Conservation (phyloP, 2,888 invertebrate genomes). For the Himalopsyche tibetana region DNA sequence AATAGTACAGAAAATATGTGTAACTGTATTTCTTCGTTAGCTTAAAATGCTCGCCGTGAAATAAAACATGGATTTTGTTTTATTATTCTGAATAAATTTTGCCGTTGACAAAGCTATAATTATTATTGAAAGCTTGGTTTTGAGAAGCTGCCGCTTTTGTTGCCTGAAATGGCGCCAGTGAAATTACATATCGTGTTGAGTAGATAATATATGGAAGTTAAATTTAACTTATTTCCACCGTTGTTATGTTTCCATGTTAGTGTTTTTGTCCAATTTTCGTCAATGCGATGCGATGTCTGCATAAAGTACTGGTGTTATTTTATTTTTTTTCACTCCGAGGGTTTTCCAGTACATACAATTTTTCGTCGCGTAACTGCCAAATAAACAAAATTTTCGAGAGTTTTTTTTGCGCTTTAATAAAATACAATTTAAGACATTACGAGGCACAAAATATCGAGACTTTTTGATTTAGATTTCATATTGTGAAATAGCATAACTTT, state of each 20-base stretch:
- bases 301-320: neutral
- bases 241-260: slow-evolving; percentile 48
- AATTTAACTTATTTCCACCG: slow-evolving; percentile 48
- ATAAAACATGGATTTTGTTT: too few species aligned
- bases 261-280: slow-evolving; percentile 49
- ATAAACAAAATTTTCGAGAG: slow-evolving; percentile 38
- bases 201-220: slow-evolving; percentile 42
- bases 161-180: slow-evolving; percentile 55
- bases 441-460: neutral
- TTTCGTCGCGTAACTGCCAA: neutral
- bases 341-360: neutral
- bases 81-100: too few species aligned
- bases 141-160: neutral
- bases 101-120: too few species aligned
- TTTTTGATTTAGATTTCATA: too few species aligned
- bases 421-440: slow-evolving; percentile 37
- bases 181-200: slow-evolving; percentile 49
- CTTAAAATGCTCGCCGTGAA: too few species aligned
- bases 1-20: too few species aligned
- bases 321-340: neutral
- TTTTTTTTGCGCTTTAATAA: slow-evolving; percentile 31
- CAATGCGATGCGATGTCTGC: slow-evolving; percentile 37
- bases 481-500: too few species aligned
- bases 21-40: too few species aligned
- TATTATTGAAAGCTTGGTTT: neutral